Percentiles rank a stretch among this genome's conserved stretches.
These are phyloP conservation scores for Mnemiopsis leidyi DNA, from an alignment of 37 sponge, comb jelly and placozoan genomes.

Conservation along the genomic window DNA sequence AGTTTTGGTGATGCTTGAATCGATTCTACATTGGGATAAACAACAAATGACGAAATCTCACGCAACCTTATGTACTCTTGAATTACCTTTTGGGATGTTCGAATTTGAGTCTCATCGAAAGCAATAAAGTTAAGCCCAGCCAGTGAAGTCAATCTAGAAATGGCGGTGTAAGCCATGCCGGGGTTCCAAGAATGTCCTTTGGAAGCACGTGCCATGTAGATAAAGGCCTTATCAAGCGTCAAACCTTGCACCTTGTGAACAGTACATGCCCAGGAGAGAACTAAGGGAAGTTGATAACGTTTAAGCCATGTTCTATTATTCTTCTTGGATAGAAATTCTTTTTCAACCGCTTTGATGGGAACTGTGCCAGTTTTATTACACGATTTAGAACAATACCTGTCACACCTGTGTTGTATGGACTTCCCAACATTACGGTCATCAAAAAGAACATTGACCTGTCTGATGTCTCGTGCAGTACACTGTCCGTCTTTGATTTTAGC, in stretches of 20 bases:
- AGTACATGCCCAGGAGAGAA: not conserved
- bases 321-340: not conserved
- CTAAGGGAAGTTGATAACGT: not conserved
- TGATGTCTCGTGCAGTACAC: not conserved
- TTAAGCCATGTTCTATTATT: not conserved
- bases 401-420: not conserved
- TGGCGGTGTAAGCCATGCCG: constrained; percentile 4
- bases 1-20: not conserved
- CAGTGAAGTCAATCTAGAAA: not conserved
- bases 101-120: not conserved
- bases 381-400: not conserved
- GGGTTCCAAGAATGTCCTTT: not conserved
- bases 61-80: not conserved
- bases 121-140: not conserved
- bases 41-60: not conserved
- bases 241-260: constrained; percentile 1
- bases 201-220: not conserved
- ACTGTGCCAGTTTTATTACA: not conserved
- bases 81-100: not conserved
- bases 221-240: not conserved
- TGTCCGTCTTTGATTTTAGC: not conserved
- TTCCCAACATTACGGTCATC: not conserved
- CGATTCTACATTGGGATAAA: not conserved
- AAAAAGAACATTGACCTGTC: not conserved
- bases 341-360: not conserved